phyloP scores from a whole-genome alignment of 1,140 invertebrate species.

The Brachionus paranguensis region DNA sequence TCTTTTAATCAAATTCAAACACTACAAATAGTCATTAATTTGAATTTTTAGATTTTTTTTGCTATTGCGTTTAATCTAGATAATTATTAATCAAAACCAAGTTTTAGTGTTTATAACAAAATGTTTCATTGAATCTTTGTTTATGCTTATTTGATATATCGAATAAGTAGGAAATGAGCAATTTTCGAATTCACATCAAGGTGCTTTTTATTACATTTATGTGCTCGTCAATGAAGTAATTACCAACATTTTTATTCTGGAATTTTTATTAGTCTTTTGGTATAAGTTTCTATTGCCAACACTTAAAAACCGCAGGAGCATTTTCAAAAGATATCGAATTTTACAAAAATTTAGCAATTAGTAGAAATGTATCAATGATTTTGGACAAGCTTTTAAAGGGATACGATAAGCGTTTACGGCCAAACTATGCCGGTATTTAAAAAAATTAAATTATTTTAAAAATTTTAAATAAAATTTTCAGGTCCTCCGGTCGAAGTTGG shows the following conservation, averaged over 20 bases:
- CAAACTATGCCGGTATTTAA: constrained; percentile 43
- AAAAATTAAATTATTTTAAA: neutral
- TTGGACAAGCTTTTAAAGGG: constrained; percentile 43
- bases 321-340: neutral
- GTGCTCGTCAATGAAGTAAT: neutral
- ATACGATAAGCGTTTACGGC: constrained; percentile 45
- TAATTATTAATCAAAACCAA: neutral
- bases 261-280: neutral
- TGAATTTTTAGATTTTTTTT: neutral
- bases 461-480: neutral
- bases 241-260: neutral
- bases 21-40: neutral
- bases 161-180: neutral
- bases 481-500: constrained; percentile 34
- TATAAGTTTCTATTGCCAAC: neutral
- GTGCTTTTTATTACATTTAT: neutral
- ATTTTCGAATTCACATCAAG: neutral
- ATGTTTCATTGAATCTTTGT: neutral
- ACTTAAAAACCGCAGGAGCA: neutral
- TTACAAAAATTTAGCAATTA: neutral
- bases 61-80: neutral
- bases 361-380: constrained; percentile 43
- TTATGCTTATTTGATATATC: neutral
- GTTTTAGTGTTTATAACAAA: neutral
- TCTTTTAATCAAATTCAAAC: neutral